Base-by-base conservation (phyloP, 2,797 vertebrate genomes). In the Emydoidea blandingii region DNA sequence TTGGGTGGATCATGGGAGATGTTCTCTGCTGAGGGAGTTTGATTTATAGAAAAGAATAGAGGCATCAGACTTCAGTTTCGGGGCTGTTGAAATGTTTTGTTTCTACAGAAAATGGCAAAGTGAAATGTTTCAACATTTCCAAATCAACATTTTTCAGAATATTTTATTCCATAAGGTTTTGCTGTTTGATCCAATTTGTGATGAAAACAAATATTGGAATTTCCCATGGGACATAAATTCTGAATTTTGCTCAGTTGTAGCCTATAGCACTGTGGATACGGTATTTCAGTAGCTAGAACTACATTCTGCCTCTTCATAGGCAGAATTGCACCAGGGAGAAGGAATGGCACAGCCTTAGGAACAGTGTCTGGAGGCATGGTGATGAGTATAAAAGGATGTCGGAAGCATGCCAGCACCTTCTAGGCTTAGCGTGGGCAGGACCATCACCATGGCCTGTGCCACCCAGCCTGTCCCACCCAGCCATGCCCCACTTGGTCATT, bases 1-100 rank as follows among this genome's bases (percentile, higher is more conserved):
- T n/a, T 74, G 3, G 10, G 25, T 94, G 41, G 16, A 47, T 49
- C 81, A 85, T 5, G 50, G 31, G 62, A 88, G 6, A 34, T 10
- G 4, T 23, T 85, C 49, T n/a, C 53, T 3, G 12, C 15, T 0
- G 0, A 59, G 68, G 0, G 1, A 87, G 1, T 27, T 25, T 62
- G 14, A 76, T 85, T 86, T 84, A 74, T 59, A 52, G 18, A 1
- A 1, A 12, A 79, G 91, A 78, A 29, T 87, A 7, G 59, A 19
- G 18, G 85, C 83, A 80, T 34, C 76, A 6, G 23, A 37, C 8
- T 68, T 65, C 34, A 9, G 16, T n/a, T 65, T 65, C 16, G 5
- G 62, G 8, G 9, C 34, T 37, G 9, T 21, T 37, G 18, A n/a
- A 68, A 68, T 68, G 65, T 68, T 65, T 21, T 62, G 2, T 18